phyloP scores from a whole-genome alignment of 92 coral and sea anemone species.

The Zoanthus sansibaricus region DNA sequence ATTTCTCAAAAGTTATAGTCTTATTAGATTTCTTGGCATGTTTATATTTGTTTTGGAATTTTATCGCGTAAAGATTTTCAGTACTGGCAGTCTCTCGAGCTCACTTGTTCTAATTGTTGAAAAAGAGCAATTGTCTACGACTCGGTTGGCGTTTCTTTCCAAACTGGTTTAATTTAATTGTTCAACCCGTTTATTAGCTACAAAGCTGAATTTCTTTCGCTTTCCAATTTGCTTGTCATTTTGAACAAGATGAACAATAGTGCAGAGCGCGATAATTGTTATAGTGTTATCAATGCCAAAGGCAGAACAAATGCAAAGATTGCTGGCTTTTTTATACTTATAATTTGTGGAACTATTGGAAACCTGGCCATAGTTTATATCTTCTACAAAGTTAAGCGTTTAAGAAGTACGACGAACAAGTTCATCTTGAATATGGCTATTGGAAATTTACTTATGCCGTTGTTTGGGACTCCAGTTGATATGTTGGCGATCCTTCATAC shows the following conservation, averaged over 20 bases:
- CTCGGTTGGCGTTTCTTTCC: too few species aligned
- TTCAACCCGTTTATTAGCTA: too few species aligned
- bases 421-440: not conserved
- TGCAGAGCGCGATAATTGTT: not conserved
- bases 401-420: constrained; percentile 2
- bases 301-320: not conserved
- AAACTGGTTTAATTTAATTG: too few species aligned
- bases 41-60: too few species aligned
- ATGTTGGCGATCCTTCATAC: not conserved
- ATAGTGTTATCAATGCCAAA: not conserved
- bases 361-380: not conserved
- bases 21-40: too few species aligned
- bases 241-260: not conserved
- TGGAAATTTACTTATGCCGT: not conserved
- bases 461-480: not conserved
- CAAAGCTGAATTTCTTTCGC: too few species aligned
- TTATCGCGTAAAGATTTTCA: too few species aligned
- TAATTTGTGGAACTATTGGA: not conserved
- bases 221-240: too few species aligned
- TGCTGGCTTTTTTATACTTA: not conserved
- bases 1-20: too few species aligned
- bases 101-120: too few species aligned
- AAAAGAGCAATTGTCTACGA: too few species aligned
- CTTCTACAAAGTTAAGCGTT: not conserved
- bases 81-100: too few species aligned